Conservation (phyloP, 2,797 vertebrate genomes). For the Hafferia zeledoni region DNA sequence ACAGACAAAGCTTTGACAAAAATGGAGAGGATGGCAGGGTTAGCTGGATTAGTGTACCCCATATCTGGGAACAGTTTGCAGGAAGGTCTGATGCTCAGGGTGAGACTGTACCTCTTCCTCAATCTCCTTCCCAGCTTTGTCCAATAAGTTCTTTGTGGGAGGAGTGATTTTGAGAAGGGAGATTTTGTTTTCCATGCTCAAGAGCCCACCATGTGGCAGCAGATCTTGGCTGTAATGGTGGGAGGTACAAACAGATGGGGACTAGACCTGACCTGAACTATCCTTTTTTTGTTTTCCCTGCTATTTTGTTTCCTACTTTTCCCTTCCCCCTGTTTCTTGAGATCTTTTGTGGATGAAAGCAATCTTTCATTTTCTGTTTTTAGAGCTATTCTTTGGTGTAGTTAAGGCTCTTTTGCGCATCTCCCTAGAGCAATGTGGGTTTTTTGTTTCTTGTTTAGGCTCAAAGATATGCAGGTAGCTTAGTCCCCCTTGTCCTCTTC, state of each 20-base stretch:
- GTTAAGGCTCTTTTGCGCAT: neutral
- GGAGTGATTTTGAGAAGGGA: neutral
- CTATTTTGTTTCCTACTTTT: neutral
- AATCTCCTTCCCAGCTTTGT: neutral
- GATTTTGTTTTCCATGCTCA: neutral
- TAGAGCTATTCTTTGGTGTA: neutral
- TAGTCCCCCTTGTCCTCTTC: neutral
- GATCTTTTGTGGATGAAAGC: neutral
- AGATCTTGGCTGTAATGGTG: neutral
- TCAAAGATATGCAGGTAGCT: neutral
- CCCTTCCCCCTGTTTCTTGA: neutral
- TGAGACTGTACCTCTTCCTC: neutral
- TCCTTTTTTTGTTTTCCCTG: neutral
- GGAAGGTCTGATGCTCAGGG: neutral
- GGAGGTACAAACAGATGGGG: neutral
- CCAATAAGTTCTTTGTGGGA: neutral
- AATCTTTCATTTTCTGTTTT: neutral
- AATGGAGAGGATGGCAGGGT: neutral
- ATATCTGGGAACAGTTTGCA: neutral
- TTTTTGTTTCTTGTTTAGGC: neutral
- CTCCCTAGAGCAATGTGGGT: neutral
- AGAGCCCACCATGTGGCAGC: neutral
- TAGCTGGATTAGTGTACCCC: neutral
- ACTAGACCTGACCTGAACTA: neutral
- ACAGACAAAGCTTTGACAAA: neutral